Base-by-base conservation (phyloP, 2,888 invertebrate species). In the Pandemis heparana region DNA sequence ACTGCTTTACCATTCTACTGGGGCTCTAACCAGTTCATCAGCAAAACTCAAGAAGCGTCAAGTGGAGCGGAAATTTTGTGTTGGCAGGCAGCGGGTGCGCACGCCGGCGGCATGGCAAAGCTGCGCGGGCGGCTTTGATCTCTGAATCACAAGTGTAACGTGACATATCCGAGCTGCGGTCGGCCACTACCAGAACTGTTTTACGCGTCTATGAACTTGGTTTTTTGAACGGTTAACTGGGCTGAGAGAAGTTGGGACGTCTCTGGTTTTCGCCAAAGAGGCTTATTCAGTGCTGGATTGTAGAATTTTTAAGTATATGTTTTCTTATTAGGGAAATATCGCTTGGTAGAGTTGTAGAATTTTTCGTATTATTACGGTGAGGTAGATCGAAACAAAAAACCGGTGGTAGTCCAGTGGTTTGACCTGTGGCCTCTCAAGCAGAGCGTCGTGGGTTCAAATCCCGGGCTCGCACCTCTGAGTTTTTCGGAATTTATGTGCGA, bases 151-250 rank as follows among this genome's bases (percentile, higher is more conserved):
- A 86, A 87, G 86, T 88, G 87, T 87, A 87, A 82, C 91, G 90
- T 92, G 92, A 89, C 91, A 90, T 91, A 91, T 87, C 86, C 85
- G 85, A 82, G 82, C 75, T 84, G 87, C 81, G 87, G 87, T 83
- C 65, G 85, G 84, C 82, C 77, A 67, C 80, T 79, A 76, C 81
- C 80, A 80, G 79, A 78, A 80, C 82, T 85, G 87, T 85, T 87
- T 86, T 85, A 88, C 89, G 87, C 87, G 87, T 89, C 88, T 85
- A 84, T 89, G 87, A 87, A 84, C 86, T 84, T 85, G 80, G 82
- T 78, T 73, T 65, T 65, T 18, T 71, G 63, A 66, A 59, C 65
- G 75, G 59, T 48, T 46, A 59, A 69, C 41, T 74, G 53, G 61
- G 23, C 64, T 48, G 72, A 69, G 69, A 63, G 39, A 65, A 43